Percentiles rank a stretch among this genome's conserved stretches.
phyloP scores from a whole-genome alignment of 1,140 invertebrate species.

The Microplitis mediator region DNA sequence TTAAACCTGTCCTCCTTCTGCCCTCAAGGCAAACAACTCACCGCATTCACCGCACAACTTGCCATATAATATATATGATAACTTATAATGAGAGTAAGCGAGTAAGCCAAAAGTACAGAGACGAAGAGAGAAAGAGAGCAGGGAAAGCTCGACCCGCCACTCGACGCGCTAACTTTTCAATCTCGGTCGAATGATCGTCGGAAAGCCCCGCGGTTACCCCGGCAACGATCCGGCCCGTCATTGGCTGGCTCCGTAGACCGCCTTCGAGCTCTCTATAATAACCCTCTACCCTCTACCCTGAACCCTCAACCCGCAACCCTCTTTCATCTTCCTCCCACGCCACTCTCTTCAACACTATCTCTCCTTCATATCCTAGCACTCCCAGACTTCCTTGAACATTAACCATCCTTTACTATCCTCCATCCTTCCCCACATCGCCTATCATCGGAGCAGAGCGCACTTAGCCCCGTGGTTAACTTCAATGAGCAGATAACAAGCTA shows the following conservation, averaged over 20 bases:
- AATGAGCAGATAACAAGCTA: constrained; percentile 63
- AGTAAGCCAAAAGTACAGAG: background rate
- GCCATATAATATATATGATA: background rate
- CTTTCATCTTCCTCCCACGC: constrained; percentile 11
- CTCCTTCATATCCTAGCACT: background rate
- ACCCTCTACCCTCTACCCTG: constrained; percentile 14
- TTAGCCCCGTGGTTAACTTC: constrained; percentile 63
- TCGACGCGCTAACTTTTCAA: constrained; percentile 59
- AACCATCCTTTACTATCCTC: background rate
- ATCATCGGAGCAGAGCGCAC: constrained; percentile 42
- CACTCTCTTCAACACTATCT: constrained; percentile 13
- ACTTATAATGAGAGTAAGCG: background rate
- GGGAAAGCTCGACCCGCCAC: constrained; percentile 19
- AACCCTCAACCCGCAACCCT: constrained; percentile 18
- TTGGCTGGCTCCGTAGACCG: constrained; percentile 51
- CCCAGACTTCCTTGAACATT: too few relatives aligned
- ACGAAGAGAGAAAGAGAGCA: constrained; percentile 1
- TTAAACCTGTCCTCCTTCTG: constrained; percentile 8
- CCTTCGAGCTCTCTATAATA: constrained; percentile 26
- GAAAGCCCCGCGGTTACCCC: constrained; percentile 55
- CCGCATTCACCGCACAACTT: background rate
- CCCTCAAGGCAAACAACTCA: background rate
- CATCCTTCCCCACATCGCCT: constrained; percentile 21
- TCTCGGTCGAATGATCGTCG: constrained; percentile 59
- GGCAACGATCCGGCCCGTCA: constrained; percentile 59